Base-by-base conservation (phyloP, 2,113 vertebrate genomes). In the Vulpes vulpes region DNA sequence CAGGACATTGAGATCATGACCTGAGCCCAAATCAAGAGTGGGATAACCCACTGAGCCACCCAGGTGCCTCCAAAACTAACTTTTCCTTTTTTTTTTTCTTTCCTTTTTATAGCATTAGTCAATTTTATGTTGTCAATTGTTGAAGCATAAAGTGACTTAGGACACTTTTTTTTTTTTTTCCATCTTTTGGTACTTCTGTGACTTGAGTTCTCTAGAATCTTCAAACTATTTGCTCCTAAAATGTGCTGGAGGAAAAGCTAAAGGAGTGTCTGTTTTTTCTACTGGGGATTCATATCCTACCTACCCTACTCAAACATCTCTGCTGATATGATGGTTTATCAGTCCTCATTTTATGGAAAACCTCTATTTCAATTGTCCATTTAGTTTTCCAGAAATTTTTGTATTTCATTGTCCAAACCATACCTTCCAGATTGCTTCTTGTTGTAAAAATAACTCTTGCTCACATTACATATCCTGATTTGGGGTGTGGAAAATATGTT, bases 381-480 rank as follows among this genome's bases (percentile, higher is more conserved):
- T 60, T 93, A 55, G 35, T 95, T 92, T 94, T 32, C 43, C 95
- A 87, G 80, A 89, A 74, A 92, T 82, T 83, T 92, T 95, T 27
- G 8, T 67, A 59, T 95, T 85, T 92, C 20, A n/a, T 86, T 97
- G 51, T 86, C 38, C 82, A 97, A 27, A 73, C 23, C 64, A n/a
- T 19, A 92, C 32, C 38, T 95, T 87, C 60, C 38, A 93, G 55
- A 69, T 89, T 96, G 55, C 6, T 86, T 95, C 55, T 95, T 97
- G 71, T 65, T 95, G 1, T 95, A 85, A 89, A 96, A 96, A 35
- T 88, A 93, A 85, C 87, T 81, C 78, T 89, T 93, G 30, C 38
- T 97, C 55, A 94, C 23, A 96, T 91, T 49, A 92, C 17, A 87
- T 67, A 69, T 79, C 25, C 11, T 94, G 51, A 94, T 95, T 91